Conservation (phyloP, 1,140 invertebrate genomes). For the Magallana angulata region DNA sequence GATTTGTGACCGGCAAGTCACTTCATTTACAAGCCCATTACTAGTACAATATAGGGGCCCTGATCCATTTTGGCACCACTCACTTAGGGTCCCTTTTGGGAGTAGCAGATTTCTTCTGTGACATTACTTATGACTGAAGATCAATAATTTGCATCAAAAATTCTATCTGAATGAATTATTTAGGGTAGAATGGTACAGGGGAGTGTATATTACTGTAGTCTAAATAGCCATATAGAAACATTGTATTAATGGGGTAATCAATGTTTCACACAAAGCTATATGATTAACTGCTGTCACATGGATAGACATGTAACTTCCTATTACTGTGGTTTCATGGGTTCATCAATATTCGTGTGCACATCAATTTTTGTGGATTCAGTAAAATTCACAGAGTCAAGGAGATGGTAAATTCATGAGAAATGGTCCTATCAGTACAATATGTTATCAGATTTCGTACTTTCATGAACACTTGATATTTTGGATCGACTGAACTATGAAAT, state of each 20-base stretch:
- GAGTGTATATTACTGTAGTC: background rate
- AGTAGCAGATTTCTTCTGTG: background rate
- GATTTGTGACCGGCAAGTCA: conserved; percentile 38
- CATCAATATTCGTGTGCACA: too few species aligned
- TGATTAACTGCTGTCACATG: too few species aligned
- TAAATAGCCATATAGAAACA: background rate
- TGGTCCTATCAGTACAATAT: too few species aligned
- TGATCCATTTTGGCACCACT: background rate
- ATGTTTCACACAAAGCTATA: background rate
- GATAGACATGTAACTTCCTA: too few species aligned
- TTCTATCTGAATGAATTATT: conserved; percentile 19
- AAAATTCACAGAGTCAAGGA: too few species aligned
- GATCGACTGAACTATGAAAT: too few species aligned
- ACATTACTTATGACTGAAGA: conserved; percentile 21
- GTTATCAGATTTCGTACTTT: too few species aligned
- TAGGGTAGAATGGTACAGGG: background rate
- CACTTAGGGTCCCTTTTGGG: conserved; percentile 19
- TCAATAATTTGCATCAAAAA: conserved; percentile 25
- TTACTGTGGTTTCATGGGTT: too few species aligned
- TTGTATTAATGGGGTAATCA: background rate
- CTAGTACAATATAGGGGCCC: background rate
- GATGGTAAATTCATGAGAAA: too few species aligned
- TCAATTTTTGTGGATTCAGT: too few species aligned
- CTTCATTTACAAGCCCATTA: conserved; percentile 1
- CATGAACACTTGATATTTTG: too few species aligned